These are phyloP conservation scores for Poecilia velifera DNA, from an alignment of 2,797 vertebrate species.

Conservation along the genomic window DNA sequence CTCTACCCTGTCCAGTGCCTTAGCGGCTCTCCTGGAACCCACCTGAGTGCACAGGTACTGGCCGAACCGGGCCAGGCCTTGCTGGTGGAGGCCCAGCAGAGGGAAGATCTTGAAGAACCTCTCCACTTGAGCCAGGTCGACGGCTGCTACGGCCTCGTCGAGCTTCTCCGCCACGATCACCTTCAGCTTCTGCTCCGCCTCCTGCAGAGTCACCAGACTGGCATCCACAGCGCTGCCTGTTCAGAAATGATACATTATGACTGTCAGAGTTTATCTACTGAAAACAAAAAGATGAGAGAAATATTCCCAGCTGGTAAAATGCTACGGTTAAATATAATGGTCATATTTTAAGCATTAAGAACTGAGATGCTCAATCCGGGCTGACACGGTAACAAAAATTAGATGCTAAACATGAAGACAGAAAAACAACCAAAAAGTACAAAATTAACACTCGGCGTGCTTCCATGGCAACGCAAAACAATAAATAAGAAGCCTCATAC, in stretches of 20 bases:
- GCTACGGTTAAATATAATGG: background rate
- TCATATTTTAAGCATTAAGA: background rate
- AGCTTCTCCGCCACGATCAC: slow-evolving; percentile 91
- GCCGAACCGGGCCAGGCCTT: slow-evolving; percentile 94
- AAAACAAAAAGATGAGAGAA: background rate
- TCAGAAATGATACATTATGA: background rate
- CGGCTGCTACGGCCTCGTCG: slow-evolving; percentile 87
- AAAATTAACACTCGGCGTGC: background rate
- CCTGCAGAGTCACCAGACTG: slow-evolving; percentile 91
- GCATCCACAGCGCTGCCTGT: slow-evolving; percentile 93
- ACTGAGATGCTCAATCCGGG: background rate
- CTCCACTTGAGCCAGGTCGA: slow-evolving; percentile 93
- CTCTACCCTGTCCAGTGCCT: background rate
- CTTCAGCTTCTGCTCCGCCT: slow-evolving; percentile 94
- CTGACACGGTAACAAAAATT: background rate
- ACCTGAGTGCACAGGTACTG: slow-evolving; percentile 97
- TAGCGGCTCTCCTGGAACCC: slow-evolving; percentile 32
- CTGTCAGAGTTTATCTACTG: background rate
- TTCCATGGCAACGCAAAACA: slow-evolving; percentile 4
- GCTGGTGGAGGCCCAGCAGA: slow-evolving; percentile 92
- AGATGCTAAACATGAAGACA: background rate
- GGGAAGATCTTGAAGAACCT: slow-evolving; percentile 99
- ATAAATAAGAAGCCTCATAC: slow-evolving; percentile 68
- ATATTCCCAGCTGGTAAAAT: background rate
- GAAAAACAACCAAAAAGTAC: background rate